phyloP scores from a whole-genome alignment of 2,888 invertebrate genomes.

The Flabesymbios commensalis region DNA sequence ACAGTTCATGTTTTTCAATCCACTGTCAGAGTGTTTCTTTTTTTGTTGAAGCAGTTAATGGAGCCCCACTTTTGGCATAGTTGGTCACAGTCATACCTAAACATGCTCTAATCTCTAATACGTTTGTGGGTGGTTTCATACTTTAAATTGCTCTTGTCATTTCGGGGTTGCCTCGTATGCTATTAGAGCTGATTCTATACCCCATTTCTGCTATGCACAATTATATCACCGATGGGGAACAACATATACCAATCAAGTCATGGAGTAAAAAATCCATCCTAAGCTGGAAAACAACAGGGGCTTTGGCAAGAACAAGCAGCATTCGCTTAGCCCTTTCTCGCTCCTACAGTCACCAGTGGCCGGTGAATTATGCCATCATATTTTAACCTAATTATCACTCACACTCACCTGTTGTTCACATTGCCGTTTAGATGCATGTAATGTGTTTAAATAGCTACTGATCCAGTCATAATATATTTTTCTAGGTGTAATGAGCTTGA shows the following conservation, averaged over 20 bases:
- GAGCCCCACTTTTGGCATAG: conserved; percentile 10
- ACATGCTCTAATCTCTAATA: conserved; percentile 11
- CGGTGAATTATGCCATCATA: too few relatives aligned
- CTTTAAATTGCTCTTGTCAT: conserved; percentile 13
- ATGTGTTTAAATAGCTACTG: too few relatives aligned
- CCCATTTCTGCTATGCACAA: conserved; percentile 13
- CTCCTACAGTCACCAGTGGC: too few relatives aligned
- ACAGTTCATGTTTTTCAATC: neutral
- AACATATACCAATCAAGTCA: neutral
- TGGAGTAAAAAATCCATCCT: conserved; percentile 15
- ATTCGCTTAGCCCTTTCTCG: too few relatives aligned
- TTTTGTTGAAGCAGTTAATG: conserved; percentile 2
- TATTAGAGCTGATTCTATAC: conserved; percentile 20
- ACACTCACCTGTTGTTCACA: too few relatives aligned
- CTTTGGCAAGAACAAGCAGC: conserved; percentile 26
- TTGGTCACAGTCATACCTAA: conserved; percentile 16
- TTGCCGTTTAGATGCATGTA: too few relatives aligned
- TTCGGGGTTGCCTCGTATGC: conserved; percentile 23
- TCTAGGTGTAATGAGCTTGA: too few relatives aligned
- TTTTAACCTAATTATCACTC: too few relatives aligned
- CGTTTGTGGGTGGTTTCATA: neutral
- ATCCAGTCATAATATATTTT: too few relatives aligned
- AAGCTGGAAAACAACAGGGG: conserved; percentile 19
- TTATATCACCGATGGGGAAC: neutral
- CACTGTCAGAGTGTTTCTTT: conserved; percentile 9